Evolutionary conservation across 2,797 vertebrate species (phyloP), one percentile per base, ranked within the genome.

Genomic region (Sebastes variabilis): DNA sequence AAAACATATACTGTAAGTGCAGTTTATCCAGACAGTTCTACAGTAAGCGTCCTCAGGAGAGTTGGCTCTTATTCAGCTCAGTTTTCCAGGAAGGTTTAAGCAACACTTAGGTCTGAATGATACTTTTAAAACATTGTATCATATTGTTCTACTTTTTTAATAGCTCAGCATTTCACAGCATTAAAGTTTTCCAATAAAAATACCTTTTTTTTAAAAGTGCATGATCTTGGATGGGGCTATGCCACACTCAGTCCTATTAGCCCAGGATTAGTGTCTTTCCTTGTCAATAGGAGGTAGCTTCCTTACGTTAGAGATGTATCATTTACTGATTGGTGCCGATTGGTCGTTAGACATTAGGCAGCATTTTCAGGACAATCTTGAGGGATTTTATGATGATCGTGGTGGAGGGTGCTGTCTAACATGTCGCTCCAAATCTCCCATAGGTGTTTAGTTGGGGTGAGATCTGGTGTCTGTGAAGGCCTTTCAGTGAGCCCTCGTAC

Each of bases 1-100:
- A 70, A 81, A 87, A 85, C 88, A 86, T 85, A 88, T 46, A 88
- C 90, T 88, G 87, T 89, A 90, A 93, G 88, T 92, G 91, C 91
- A 93, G 91, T 92, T 93, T 92, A 92, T 92, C 89, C 89, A 85
- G 82, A 83, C 86, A 84, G 81, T 92, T 91, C 80, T 85, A 54
- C 82, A 77, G 85, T 93, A 93, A 95, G 85, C 54, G 82, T 94
- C 83, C 94, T 95, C 94, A 88, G 88, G 95, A 95, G 94, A 92
- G 90, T 18, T 46, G 77, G 62, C 54, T 91, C 77, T 87, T 88
- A 87, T 84, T 86, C 90, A 84, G 81, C 89, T 87, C 83, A 56
- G 81, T 84, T 90, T 92, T 93, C 90, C 91, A 81, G 90, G 84
- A 94, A 93, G 88, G 84, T 89, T 90, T 80, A 87, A 80, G 86